Percentiles rank a stretch among this genome's conserved stretches.
Evolutionary conservation across 1,140 invertebrate species (phyloP).

Genomic region (Drosophila jambulina): DNA sequence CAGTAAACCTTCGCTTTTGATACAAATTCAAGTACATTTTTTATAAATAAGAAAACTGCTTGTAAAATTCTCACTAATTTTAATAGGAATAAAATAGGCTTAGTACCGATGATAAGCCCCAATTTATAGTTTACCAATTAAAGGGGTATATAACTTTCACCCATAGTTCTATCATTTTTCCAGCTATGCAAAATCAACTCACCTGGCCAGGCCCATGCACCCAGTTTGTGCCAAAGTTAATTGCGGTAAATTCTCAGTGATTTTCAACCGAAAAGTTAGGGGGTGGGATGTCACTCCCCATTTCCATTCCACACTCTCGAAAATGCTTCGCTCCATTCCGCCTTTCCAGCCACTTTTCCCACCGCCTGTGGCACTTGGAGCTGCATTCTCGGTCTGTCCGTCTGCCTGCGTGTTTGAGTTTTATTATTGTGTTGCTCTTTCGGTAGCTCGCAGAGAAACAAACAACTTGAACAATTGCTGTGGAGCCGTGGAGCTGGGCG

Average conservation of each 20-base stretch:
- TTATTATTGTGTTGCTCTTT: constrained; percentile 62
- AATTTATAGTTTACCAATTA: background rate
- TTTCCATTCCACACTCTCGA: background rate
- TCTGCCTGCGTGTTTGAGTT: constrained; percentile 43
- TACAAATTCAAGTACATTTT: background rate
- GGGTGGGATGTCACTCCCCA: background rate
- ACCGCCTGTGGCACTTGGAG: constrained; percentile 27
- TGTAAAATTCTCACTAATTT: background rate
- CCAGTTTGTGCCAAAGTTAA: constrained; percentile 17
- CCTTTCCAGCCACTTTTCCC: constrained; percentile 10
- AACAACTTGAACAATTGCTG: constrained; percentile 49
- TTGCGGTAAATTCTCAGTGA: constrained; percentile 26
- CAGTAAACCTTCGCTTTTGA: background rate
- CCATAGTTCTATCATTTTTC: background rate
- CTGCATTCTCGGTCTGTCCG: constrained; percentile 12
- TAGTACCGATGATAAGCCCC: background rate
- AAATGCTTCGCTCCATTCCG: background rate
- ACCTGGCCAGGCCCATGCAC: background rate
- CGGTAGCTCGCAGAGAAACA: constrained; percentile 27
- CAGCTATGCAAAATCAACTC: constrained; percentile 42
- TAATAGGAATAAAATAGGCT: background rate
- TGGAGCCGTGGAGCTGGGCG: background rate
- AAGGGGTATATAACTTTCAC: background rate
- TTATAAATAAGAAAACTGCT: background rate
- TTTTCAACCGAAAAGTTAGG: constrained; percentile 20